A percentile compares a stretch with the other conserved stretches of the same genome.
These are phyloP conservation scores for Chlorocebus sabaeus DNA, from an alignment of 2,113 vertebrate species.

Conservation along the genomic window DNA sequence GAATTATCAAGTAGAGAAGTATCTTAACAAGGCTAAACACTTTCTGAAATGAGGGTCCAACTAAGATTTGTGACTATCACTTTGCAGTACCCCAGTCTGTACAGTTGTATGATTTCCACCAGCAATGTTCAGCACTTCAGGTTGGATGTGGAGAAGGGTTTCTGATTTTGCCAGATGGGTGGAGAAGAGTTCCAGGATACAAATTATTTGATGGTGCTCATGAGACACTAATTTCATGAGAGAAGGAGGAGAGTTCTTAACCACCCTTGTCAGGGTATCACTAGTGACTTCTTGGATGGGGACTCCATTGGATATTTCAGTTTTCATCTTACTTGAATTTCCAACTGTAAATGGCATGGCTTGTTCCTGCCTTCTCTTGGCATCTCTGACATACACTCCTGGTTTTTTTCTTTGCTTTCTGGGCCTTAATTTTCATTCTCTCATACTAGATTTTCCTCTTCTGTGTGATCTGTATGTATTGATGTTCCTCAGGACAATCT, in stretches of 20 bases:
- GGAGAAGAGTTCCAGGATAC: neutral
- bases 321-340: slow-evolving; percentile 21
- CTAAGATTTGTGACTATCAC: neutral
- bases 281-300: neutral
- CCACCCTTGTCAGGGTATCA: neutral
- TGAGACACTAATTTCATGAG: neutral
- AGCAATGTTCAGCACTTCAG: neutral
- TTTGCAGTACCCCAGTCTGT: neutral
- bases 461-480: neutral
- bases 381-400: neutral
- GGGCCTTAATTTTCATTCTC: neutral
- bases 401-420: neutral
- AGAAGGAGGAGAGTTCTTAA: neutral
- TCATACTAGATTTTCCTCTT: neutral
- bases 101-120: neutral
- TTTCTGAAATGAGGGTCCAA: neutral
- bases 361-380: neutral
- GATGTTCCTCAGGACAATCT: neutral
- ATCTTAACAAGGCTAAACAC: neutral
- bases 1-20: neutral
- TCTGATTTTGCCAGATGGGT: neutral
- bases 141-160: neutral
- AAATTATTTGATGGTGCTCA: neutral
- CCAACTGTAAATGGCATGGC: neutral
- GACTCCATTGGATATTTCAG: neutral